Evolutionary conservation across 2,113 vertebrate species (phyloP).

Genomic region (Sapajus apella): DNA sequence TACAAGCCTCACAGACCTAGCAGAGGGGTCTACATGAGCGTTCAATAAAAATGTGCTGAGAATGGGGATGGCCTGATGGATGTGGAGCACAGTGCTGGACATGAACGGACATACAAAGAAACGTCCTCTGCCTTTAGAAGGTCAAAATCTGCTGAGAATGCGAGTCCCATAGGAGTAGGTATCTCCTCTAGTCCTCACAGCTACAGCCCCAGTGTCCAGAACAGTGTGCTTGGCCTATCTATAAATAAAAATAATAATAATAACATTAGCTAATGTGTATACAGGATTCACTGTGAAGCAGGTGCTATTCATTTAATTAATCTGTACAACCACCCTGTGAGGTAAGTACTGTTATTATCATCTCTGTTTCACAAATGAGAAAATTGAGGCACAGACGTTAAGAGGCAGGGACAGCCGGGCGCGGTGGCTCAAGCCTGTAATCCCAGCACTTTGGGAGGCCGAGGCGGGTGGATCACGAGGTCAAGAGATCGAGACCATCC

Average conservation of each 20-base stretch:
- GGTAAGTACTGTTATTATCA: not conserved
- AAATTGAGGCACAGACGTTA: not conserved
- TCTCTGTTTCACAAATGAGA: not conserved
- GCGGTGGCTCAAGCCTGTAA: too few species aligned
- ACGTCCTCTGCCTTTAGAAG: not conserved
- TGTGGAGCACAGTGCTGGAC: not conserved
- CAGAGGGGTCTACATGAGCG: not conserved
- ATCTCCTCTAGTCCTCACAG: not conserved
- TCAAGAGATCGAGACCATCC: too few species aligned
- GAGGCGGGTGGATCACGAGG: too few species aligned
- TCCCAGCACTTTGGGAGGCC: too few species aligned
- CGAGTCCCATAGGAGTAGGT: not conserved
- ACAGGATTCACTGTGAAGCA: not conserved
- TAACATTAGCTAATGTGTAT: not conserved
- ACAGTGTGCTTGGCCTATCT: not conserved
- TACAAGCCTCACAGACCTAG: not conserved
- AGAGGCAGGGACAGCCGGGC: not conserved
- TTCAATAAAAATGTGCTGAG: not conserved
- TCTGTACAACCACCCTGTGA: rapidly evolving
- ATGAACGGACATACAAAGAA: not conserved
- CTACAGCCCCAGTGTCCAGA: too few species aligned
- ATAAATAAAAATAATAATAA: rapidly evolving
- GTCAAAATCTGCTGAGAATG: not conserved
- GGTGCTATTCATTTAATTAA: not conserved
- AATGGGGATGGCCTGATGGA: not conserved